Conservation (phyloP, 2,113 vertebrate genomes). For the Ascaphus truei region DNA sequence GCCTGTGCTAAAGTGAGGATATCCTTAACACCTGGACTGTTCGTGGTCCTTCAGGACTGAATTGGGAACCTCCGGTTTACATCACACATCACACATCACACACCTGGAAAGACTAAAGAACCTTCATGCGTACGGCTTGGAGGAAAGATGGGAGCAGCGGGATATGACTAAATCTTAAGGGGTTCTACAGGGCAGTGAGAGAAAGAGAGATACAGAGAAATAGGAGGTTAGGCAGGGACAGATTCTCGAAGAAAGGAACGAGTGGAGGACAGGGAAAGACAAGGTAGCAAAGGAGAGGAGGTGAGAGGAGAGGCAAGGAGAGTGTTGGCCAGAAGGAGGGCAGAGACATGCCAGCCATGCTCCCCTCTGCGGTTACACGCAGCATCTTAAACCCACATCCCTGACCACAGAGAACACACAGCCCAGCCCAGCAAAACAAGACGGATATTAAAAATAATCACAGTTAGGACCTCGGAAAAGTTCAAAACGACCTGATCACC, state of each 20-base stretch:
- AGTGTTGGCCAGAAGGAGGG: background rate
- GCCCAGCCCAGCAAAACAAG: constrained; percentile 31
- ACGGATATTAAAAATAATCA: constrained; percentile 33
- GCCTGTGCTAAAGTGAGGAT: no score
- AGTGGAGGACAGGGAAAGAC: background rate
- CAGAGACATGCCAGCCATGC: background rate
- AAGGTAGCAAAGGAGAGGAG: background rate
- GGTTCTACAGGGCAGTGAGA: background rate
- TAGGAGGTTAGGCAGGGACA: constrained; percentile 26
- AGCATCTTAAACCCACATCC: constrained; percentile 32
- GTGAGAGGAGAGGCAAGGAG: background rate
- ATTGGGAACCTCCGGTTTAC: no score
- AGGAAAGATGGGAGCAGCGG: no score
- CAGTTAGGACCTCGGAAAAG: constrained; percentile 22
- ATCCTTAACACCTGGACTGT: no score
- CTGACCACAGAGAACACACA: constrained; percentile 29
- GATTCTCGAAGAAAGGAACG: background rate
- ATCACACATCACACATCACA: no score
- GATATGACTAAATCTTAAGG: no score
- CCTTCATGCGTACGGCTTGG: no score
- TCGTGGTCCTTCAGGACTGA: no score
- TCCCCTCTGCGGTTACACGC: constrained; percentile 18
- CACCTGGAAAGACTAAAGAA: no score
- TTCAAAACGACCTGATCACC: constrained; percentile 32
- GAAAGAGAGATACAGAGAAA: background rate